Evolutionary conservation across 2,113 vertebrate species (phyloP), one percentile per base, ranked within the genome.

Genomic region (Amblyopsis rosae): DNA sequence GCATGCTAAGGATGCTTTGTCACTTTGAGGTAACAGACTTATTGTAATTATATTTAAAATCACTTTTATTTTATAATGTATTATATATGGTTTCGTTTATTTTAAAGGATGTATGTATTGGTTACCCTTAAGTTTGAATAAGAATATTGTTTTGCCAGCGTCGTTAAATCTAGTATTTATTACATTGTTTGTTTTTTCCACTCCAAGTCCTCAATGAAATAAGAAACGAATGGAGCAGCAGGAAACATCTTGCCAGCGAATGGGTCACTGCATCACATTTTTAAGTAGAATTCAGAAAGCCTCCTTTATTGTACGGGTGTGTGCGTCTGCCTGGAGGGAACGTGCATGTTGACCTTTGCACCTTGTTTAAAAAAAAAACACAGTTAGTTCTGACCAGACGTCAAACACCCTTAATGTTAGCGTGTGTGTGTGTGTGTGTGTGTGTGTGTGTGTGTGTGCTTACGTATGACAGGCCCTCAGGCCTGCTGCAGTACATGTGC

Each of bases 281-380:
- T 50, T n/a, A 48, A 47, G 2, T 9, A 46, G n/a, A 10, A 13
- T 62, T 45, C 35, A 15, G 9, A 58, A 10, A 11, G 17, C 26
- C 6, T 26, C 54, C 54, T 12, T 41, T 41, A 59, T 26, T 13
- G 9, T 4, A 6, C 12, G 9, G 1, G 10, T 57, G 59, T 77
- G 67, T 69, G 57, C 46, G 13, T 67, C 33, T 65, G 64, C 13
- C 60, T 47, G 59, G 58, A 58, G 45, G 8, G 17, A 49, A 35
- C 16, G 46, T 60, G 48, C 16, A 61, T 45, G 58, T 3, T 70
- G 62, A 74, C 64, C 50, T 75, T 73, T 4, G 65, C 54, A 8
- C 11, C 45, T 11, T 61, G 58, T 64, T 62, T 70, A 60, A 69
- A 63, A 63, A 63, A 63, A 54, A 35, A 19, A 12, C 26, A 3